Conservation (phyloP, 2,797 vertebrate genomes). For the Cyprinella venusta region DNA sequence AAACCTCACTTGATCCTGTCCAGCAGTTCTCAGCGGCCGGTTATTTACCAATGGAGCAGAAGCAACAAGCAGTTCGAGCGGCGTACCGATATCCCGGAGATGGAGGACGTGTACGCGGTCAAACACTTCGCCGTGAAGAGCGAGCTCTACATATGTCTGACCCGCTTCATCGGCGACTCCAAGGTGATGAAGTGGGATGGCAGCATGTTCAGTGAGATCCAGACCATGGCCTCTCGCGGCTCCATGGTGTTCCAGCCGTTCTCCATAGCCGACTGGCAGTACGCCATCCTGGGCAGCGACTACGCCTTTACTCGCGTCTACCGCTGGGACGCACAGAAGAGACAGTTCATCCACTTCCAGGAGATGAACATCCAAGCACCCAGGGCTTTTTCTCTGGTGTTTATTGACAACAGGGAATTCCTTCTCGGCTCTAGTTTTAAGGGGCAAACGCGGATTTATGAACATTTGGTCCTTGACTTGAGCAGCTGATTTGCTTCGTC, state of each 20-base stretch:
- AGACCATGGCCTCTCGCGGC: conserved; percentile 95
- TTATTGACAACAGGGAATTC: conserved; percentile 94
- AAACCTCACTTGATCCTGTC: conserved; percentile 94
- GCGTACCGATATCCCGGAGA: conserved; percentile 95
- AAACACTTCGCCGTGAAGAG: conserved; percentile 93
- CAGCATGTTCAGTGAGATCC: conserved; percentile 89
- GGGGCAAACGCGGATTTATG: conserved; percentile 96
- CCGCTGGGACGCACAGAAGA: conserved; percentile 93
- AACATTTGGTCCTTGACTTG: conserved; percentile 96
- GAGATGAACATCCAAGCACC: conserved; percentile 97
- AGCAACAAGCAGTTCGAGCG: conserved; percentile 86
- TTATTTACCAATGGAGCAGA: conserved; percentile 98
- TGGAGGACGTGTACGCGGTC: conserved; percentile 95
- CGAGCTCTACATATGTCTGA: conserved; percentile 93
- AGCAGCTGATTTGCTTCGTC: conserved; percentile 74
- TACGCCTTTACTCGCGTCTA: conserved; percentile 98
- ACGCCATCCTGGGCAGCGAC: conserved; percentile 96
- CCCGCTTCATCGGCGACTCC: conserved; percentile 97
- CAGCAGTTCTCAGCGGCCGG: conserved; percentile 95
- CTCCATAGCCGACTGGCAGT: conserved; percentile 89
- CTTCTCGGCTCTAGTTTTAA: conserved; percentile 98
- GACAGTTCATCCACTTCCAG: conserved; percentile 93
- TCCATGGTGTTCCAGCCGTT: conserved; percentile 98
- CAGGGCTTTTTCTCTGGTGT: conserved; percentile 92
- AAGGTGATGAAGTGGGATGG: conserved; percentile 98